Base-by-base conservation (phyloP, 2,113 vertebrate genomes). In the Okapia johnstoni region DNA sequence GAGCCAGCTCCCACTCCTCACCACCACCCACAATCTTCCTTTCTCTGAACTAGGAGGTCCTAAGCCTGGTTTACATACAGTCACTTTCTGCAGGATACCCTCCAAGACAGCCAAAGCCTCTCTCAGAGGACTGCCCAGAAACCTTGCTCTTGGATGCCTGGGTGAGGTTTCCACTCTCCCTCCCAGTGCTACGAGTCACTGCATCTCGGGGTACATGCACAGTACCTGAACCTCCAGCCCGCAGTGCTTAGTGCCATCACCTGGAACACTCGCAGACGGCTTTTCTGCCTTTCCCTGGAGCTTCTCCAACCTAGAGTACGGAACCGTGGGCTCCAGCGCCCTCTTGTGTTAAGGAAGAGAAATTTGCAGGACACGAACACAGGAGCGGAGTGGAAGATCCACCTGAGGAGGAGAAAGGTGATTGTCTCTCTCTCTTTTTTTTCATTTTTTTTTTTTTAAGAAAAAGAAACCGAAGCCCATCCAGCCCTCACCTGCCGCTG, bases 251-350 rank as follows among this genome's bases (percentile, higher is more conserved):
- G 54, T 5, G 85, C 40, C 43, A 17, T 1, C 70, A 0, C 43
- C 81, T 26, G 50, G 40, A 57, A 92, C 40, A 12, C 70, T 70
- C 19, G 23, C 30, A 23, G 60, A 36, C 1, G 2, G 21, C n/a
- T 50, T 61, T 73, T 46, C 46, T 21, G 63, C 48, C 26, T 12
- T 21, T 63, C 60, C n/a, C 48, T 23, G 85, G 17, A 26, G 16
- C 9, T 0, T 21, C 25, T 13, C 40, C 36, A 13, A 40, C 58
- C 1, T 2, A 33, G 4, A 66, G 55, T 1, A 8, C 87, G 0
- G 92, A 81, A 96, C 36, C 40, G 0, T 33, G 96, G 96, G 58
- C 93, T 97, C 94, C 48, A 19, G 97, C 96, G 97, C 97, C 97
- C 96, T 93, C 98, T 94, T 50, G 98, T 96, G 98, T 80, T 26